A percentile compares a stretch with the other conserved stretches of the same genome.
These are phyloP conservation scores for Aphelinus certus DNA, from an alignment of 1,140 invertebrate species.

Conservation along the genomic window DNA sequence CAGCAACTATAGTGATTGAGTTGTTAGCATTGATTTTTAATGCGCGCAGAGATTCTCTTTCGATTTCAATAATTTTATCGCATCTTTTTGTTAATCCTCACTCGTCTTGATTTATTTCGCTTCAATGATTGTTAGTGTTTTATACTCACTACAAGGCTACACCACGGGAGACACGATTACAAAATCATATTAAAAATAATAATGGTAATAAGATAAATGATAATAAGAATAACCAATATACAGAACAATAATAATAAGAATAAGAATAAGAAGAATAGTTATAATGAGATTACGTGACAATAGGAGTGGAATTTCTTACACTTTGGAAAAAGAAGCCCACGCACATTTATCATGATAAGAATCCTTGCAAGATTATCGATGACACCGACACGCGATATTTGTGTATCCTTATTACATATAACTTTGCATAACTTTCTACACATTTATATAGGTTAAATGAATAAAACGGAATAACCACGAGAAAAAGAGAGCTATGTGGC, in stretches of 20 bases:
- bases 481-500: conserved; percentile 18
- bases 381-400: conserved; percentile 22
- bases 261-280: conserved; percentile 1
- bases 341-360: conserved; percentile 18
- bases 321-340: conserved; percentile 26
- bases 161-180: conserved; percentile 34
- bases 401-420: conserved; percentile 25
- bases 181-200: conserved; percentile 50
- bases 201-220: conserved; percentile 50
- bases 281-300: conserved; percentile 34
- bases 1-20: conserved; percentile 7
- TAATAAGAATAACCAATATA: conserved; percentile 31
- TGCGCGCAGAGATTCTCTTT: conserved; percentile 22
- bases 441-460: conserved; percentile 39
- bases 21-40: conserved; percentile 22
- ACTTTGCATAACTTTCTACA: conserved; percentile 30
- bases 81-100: neutral
- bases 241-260: conserved; percentile 33
- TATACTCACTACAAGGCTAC: conserved; percentile 30
- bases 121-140: conserved; percentile 27
- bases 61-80: conserved; percentile 18
- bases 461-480: conserved; percentile 39
- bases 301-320: conserved; percentile 29
- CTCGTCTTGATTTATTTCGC: neutral
- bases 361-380: conserved; percentile 21